These are phyloP conservation scores for Xanthia togata DNA, from an alignment of 2,888 invertebrate genomes.

Conservation along the genomic window DNA sequence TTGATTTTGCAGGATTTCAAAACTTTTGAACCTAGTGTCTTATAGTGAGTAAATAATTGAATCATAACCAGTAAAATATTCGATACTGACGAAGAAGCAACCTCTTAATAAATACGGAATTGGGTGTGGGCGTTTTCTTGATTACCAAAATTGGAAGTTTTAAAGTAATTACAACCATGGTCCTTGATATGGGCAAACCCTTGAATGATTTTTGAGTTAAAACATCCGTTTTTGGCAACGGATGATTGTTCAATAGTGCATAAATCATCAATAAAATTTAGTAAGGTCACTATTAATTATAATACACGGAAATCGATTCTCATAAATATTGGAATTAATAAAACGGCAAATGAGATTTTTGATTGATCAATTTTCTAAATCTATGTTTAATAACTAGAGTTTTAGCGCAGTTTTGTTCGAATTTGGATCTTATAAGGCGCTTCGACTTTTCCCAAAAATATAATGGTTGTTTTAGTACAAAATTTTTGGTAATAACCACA, in stretches of 20 bases:
- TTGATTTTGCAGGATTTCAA: not conserved
- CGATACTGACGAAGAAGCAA: not conserved
- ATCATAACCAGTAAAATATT: not conserved
- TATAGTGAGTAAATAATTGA: not conserved
- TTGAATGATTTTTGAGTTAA: constrained; percentile 49
- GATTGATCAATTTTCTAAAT: constrained; percentile 67
- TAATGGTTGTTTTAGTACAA: not conserved
- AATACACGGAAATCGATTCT: constrained; percentile 63
- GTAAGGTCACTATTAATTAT: constrained; percentile 66
- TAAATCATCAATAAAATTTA: constrained; percentile 55
- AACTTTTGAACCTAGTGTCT: not conserved
- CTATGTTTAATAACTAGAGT: constrained; percentile 54
- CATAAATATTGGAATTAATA: constrained; percentile 63
- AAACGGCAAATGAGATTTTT: constrained; percentile 65
- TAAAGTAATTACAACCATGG: constrained; percentile 30
- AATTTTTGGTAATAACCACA: not conserved
- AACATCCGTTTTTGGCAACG: constrained; percentile 58
- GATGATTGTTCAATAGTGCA: constrained; percentile 36
- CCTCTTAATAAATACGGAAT: constrained; percentile 14
- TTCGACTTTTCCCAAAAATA: not conserved
- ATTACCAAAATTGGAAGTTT: constrained; percentile 40
- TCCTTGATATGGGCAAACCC: constrained; percentile 50
- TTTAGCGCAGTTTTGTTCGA: constrained; percentile 18
- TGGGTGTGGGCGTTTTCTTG: constrained; percentile 3
- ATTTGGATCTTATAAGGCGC: not conserved